Percentiles rank a stretch among this genome's conserved stretches.
Evolutionary conservation across 2,113 vertebrate genomes (phyloP).

Genomic region (Helogale parvula): DNA sequence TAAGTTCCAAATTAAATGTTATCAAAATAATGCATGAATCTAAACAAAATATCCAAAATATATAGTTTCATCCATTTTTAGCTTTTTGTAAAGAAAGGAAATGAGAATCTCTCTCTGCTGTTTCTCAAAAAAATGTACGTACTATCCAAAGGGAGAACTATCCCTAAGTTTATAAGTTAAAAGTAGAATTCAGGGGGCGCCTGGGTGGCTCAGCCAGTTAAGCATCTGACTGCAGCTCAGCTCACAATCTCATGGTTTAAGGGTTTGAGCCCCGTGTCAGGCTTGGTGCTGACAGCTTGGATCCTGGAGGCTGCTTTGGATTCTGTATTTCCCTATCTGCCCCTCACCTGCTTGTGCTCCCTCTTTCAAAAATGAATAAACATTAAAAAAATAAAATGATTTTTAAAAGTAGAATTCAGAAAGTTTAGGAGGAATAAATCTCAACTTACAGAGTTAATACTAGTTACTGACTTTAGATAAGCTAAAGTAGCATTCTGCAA

Average conservation of each 20-base stretch:
- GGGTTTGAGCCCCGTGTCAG: too few relatives aligned
- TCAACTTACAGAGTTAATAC: neutral
- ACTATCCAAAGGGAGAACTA: neutral
- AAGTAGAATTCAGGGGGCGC: neutral
- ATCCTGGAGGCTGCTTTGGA: too few relatives aligned
- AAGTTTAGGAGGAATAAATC: neutral
- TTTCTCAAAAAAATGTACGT: neutral
- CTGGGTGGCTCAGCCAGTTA: too few relatives aligned
- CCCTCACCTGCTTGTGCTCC: too few relatives aligned
- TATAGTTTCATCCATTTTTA: neutral
- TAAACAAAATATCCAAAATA: slow-evolving; percentile 1
- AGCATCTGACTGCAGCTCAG: too few relatives aligned
- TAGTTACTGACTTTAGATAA: slow-evolving; percentile 12
- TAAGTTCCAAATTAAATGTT: slow-evolving; percentile 9
- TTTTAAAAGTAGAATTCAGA: slow-evolving; percentile 2
- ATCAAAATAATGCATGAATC: slow-evolving; percentile 25
- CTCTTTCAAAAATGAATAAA: too few relatives aligned
- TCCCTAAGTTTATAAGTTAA: neutral
- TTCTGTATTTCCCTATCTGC: too few relatives aligned
- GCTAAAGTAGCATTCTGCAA: neutral
- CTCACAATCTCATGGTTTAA: too few relatives aligned
- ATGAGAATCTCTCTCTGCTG: neutral
- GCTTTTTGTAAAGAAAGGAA: neutral
- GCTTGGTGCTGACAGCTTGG: too few relatives aligned
- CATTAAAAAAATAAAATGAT: too few relatives aligned